Percentiles rank a stretch among this genome's conserved stretches.
Conservation (phyloP, 1,140 invertebrate genomes). For the Leucophenga varia region DNA sequence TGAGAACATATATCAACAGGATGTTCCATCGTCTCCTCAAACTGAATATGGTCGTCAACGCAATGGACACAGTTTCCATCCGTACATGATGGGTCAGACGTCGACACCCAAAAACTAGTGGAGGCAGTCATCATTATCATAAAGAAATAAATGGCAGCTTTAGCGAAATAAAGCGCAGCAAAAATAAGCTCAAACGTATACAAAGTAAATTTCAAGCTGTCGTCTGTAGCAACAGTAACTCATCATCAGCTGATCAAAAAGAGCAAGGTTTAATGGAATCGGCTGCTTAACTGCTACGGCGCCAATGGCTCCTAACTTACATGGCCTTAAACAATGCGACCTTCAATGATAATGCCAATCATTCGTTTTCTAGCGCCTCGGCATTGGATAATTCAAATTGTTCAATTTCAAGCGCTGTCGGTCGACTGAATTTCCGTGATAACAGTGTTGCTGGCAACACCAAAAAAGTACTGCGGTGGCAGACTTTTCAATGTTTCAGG, state of each 20-base stretch:
- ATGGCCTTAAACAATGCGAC: slow-evolving; percentile 28
- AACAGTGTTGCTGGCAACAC: slow-evolving; percentile 12
- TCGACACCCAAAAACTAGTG: slow-evolving; percentile 42
- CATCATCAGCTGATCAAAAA: slow-evolving; percentile 34
- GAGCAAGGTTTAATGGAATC: too few species aligned
- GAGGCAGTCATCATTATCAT: too few species aligned
- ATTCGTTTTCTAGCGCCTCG: slow-evolving; percentile 45
- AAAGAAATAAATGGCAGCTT: too few species aligned
- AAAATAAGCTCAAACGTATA: slow-evolving; percentile 31
- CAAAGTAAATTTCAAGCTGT: slow-evolving; percentile 30
- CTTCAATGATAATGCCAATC: slow-evolving; percentile 52
- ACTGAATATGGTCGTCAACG: slow-evolving; percentile 21
- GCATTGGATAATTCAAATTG: slow-evolving; percentile 49
- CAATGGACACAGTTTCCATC: slow-evolving; percentile 47
- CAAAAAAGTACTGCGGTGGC: slow-evolving; percentile 16
- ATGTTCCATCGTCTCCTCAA: neutral
- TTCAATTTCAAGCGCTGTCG: slow-evolving; percentile 42
- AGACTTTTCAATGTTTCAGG: slow-evolving; percentile 53
- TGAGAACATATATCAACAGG: slow-evolving; percentile 42
- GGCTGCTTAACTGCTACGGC: too few species aligned
- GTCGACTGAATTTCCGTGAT: slow-evolving; percentile 44
- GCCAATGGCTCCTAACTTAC: too few species aligned
- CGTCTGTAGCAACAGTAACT: slow-evolving; percentile 44
- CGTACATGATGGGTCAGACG: slow-evolving; percentile 42
- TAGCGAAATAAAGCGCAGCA: slow-evolving; percentile 23